Conservation (phyloP, 2,797 vertebrate genomes). For the Pseudomugil tenellus region DNA sequence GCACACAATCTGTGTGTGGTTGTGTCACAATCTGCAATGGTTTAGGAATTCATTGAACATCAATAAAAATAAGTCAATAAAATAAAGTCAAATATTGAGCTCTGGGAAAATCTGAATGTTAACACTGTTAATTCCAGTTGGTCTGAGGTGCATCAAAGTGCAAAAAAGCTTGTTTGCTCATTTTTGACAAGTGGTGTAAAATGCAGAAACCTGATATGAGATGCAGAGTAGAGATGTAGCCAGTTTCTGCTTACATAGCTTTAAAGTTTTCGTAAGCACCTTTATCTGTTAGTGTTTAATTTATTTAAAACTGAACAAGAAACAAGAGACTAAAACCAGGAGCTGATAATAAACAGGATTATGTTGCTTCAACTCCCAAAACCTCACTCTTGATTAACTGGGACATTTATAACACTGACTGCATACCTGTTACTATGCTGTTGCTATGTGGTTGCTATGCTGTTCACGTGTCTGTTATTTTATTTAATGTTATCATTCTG, state of each 20-base stretch:
- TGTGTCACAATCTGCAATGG: neutral
- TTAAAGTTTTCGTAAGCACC: neutral
- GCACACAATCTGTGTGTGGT: neutral
- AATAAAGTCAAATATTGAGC: neutral
- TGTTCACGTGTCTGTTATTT: neutral
- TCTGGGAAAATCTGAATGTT: too few species aligned
- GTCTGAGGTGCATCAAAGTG: too few species aligned
- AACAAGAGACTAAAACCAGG: neutral
- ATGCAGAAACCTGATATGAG: too few species aligned
- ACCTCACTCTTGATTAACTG: slow-evolving; percentile 12
- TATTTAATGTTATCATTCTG: slow-evolving; percentile 42
- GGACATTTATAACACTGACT: slow-evolving; percentile 16
- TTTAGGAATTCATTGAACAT: neutral
- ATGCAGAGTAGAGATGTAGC: too few species aligned
- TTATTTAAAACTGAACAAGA: slow-evolving; percentile 12
- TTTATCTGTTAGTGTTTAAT: slow-evolving; percentile 16
- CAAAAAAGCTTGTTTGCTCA: too few species aligned
- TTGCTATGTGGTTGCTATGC: neutral
- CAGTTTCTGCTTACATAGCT: too few species aligned
- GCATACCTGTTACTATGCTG: slow-evolving; percentile 5
- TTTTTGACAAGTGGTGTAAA: too few species aligned
- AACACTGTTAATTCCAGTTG: too few species aligned
- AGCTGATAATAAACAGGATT: slow-evolving; percentile 1
- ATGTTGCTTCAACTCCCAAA: neutral
- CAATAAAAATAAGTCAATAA: too few species aligned